Evolutionary conservation across 2,888 invertebrate species (phyloP).

Genomic region (Sminthurides aquaticus): DNA sequence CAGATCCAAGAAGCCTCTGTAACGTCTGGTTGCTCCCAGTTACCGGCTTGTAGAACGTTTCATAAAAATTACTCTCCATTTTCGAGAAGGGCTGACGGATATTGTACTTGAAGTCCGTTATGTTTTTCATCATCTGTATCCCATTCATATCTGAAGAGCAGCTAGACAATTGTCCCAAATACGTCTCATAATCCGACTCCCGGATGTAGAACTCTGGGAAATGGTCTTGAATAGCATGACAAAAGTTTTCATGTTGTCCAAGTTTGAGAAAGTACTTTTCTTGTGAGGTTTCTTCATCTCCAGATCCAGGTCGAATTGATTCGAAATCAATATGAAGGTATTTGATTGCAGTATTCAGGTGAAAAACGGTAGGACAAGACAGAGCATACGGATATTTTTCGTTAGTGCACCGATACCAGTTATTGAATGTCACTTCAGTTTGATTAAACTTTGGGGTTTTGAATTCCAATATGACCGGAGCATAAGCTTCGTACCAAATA

Average conservation of each 20-base stretch:
- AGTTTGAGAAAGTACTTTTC: slow-evolving; percentile 5
- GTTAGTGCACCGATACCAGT: slow-evolving; percentile 32
- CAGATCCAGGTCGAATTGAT: slow-evolving; percentile 29
- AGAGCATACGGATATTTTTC: slow-evolving; percentile 31
- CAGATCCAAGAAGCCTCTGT: slow-evolving; percentile 22
- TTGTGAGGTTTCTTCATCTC: slow-evolving; percentile 11
- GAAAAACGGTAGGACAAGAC: slow-evolving; percentile 38
- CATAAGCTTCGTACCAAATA: slow-evolving; percentile 30
- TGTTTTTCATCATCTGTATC: neutral
- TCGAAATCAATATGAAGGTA: slow-evolving; percentile 40
- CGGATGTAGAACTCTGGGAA: slow-evolving; percentile 24
- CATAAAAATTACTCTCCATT: slow-evolving; percentile 42
- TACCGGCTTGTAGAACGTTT: slow-evolving; percentile 23
- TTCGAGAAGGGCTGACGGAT: slow-evolving; percentile 33
- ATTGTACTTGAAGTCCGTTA: slow-evolving; percentile 20
- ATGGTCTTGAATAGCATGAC: slow-evolving; percentile 34
- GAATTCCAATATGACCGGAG: slow-evolving; percentile 31
- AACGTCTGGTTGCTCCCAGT: neutral
- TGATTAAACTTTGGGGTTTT: slow-evolving; percentile 31
- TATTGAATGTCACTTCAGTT: slow-evolving; percentile 35
- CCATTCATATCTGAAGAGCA: slow-evolving; percentile 1
- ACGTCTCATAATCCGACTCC: slow-evolving; percentile 22
- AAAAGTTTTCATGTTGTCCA: slow-evolving; percentile 26
- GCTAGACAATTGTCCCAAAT: slow-evolving; percentile 22
- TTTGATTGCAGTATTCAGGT: slow-evolving; percentile 37